Evolutionary conservation across 2,888 invertebrate species (phyloP).

Genomic region (Odontomyia ornata): DNA sequence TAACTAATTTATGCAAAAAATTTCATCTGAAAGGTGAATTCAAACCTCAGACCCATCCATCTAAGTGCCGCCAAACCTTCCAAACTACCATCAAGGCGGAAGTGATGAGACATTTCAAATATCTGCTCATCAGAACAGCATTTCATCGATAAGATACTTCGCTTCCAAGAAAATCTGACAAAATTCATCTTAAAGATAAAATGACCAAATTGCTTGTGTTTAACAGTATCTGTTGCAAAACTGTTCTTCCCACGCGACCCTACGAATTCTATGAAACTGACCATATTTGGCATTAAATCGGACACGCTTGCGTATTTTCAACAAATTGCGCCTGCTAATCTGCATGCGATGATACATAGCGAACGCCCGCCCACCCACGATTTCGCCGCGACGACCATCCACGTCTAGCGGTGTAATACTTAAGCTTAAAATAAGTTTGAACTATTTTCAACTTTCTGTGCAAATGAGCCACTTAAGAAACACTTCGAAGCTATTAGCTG

Average conservation of each 20-base stretch:
- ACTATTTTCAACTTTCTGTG: background rate
- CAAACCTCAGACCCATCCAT: background rate
- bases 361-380: conserved; percentile 2
- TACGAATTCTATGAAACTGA: background rate
- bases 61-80: no score
- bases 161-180: background rate
- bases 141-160: background rate
- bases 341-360: conserved; percentile 17
- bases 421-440: conserved; percentile 4
- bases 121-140: no score
- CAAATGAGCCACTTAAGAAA: background rate
- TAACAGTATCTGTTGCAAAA: background rate
- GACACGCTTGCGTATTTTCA: conserved; percentile 9
- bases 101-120: no score
- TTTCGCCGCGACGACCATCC: background rate
- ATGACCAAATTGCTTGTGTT: background rate
- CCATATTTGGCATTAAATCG: conserved; percentile 25
- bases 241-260: conserved; percentile 10
- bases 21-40: background rate
- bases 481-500: background rate
- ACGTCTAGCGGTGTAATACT: background rate
- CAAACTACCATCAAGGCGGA: no score
- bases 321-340: background rate
- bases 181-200: conserved; percentile 14
- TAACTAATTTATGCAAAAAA: conserved; percentile 2